Conservation (phyloP, 2,113 vertebrate genomes). For the Psittacus erithacus region DNA sequence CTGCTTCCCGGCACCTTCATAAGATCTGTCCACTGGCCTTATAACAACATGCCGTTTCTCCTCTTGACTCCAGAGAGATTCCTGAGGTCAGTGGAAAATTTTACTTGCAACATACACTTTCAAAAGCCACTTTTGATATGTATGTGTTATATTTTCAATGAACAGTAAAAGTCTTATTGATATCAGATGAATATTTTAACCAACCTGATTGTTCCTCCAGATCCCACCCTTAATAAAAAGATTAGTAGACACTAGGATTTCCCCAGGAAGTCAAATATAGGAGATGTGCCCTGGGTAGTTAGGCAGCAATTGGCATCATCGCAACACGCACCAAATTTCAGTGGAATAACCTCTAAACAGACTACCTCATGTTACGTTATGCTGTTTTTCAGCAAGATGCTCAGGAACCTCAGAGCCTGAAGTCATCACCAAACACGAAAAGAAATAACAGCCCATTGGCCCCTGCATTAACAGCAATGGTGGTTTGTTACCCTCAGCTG, state of each 20-base stretch:
- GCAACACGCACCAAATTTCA: background rate
- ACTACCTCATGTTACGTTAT: background rate
- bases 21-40: background rate
- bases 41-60: background rate
- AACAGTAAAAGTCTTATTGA: background rate
- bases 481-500: background rate
- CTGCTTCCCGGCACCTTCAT: background rate
- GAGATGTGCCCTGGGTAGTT: background rate
- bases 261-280: background rate
- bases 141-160: background rate
- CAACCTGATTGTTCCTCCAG: background rate
- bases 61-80: background rate
- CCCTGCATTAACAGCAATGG: background rate
- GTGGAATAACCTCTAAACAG: background rate
- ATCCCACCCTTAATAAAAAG: background rate
- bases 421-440: background rate
- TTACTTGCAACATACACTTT: background rate
- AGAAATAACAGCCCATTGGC: background rate
- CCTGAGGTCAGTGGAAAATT: background rate
- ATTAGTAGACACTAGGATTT: background rate
- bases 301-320: background rate
- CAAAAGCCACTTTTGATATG: background rate
- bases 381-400: background rate
- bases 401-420: background rate
- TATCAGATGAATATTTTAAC: background rate